These are phyloP conservation scores for Paragorgia papillata DNA, from an alignment of 92 coral and sea anemone genomes.

Conservation along the genomic window DNA sequence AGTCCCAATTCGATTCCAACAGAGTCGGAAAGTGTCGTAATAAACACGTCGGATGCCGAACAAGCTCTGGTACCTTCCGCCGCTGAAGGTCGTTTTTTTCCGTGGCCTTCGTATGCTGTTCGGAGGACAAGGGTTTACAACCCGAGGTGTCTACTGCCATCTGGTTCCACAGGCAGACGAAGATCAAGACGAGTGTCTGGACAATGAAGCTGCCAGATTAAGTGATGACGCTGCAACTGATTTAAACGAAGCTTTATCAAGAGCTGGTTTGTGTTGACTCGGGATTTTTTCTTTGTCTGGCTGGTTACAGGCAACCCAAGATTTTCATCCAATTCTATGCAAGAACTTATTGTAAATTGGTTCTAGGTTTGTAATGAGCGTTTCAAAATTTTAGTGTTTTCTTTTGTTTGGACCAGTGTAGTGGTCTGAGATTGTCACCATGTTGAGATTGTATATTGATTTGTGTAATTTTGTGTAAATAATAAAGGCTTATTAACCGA, in stretches of 20 bases:
- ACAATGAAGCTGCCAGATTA: neutral
- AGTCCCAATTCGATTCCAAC: neutral
- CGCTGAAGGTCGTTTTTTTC: conserved; percentile 17
- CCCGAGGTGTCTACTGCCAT: conserved; percentile 33
- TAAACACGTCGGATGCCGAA: neutral
- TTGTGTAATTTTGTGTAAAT: too few relatives aligned
- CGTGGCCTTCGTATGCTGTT: conserved; percentile 30
- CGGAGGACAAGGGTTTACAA: conserved; percentile 20
- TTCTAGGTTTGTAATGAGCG: too few relatives aligned
- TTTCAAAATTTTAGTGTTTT: too few relatives aligned
- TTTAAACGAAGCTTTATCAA: neutral
- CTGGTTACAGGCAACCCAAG: too few relatives aligned
- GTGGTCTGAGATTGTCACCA: too few relatives aligned
- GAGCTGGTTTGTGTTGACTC: conserved; percentile 2
- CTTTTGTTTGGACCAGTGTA: too few relatives aligned
- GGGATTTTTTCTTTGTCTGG: too few relatives aligned
- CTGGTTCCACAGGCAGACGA: conserved; percentile 11
- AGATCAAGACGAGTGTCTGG: neutral
- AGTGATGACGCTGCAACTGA: neutral
- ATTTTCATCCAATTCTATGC: too few relatives aligned
- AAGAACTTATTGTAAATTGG: too few relatives aligned
- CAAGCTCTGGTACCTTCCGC: neutral
- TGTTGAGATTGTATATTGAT: too few relatives aligned
- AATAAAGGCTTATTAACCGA: too few relatives aligned
- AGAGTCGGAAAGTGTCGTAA: neutral